Evolutionary conservation across 1,140 invertebrate species (phyloP).

Genomic region (Drosophila albomicans): DNA sequence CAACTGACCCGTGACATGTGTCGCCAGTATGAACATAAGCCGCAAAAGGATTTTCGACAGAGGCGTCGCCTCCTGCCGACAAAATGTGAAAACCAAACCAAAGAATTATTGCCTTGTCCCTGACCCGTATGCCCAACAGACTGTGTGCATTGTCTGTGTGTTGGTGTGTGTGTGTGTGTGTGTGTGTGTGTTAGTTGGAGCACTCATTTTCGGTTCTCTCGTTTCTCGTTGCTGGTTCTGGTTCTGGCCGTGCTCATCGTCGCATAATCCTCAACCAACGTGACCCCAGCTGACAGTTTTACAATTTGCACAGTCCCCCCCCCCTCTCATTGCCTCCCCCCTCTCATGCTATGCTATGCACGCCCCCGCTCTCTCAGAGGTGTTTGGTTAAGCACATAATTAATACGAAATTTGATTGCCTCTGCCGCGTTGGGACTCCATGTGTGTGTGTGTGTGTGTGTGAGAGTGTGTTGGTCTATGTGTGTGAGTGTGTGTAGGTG

Average conservation of each 20-base stretch:
- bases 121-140: slow-evolving; percentile 68
- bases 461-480: no score
- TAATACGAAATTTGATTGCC: slow-evolving; percentile 82
- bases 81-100: slow-evolving; percentile 79
- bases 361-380: slow-evolving; percentile 40
- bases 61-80: slow-evolving; percentile 12
- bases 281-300: slow-evolving; percentile 73
- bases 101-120: slow-evolving; percentile 79
- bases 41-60: slow-evolving; percentile 81
- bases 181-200: slow-evolving; percentile 4
- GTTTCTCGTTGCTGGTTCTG: slow-evolving; percentile 1
- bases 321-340: not conserved
- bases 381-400: slow-evolving; percentile 82
- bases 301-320: slow-evolving; percentile 62
- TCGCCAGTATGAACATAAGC: slow-evolving; percentile 70
- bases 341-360: no score
- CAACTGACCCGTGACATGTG: slow-evolving; percentile 78
- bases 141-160: slow-evolving; percentile 29
- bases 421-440: slow-evolving; percentile 69
- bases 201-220: slow-evolving; percentile 24
- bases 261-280: slow-evolving; percentile 52
- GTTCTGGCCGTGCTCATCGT: slow-evolving; percentile 25
- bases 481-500: no score
- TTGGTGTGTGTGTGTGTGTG: slow-evolving; percentile 10
- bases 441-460: no score